Conservation (phyloP, 2,113 vertebrate species). For the Vidua macroura region DNA sequence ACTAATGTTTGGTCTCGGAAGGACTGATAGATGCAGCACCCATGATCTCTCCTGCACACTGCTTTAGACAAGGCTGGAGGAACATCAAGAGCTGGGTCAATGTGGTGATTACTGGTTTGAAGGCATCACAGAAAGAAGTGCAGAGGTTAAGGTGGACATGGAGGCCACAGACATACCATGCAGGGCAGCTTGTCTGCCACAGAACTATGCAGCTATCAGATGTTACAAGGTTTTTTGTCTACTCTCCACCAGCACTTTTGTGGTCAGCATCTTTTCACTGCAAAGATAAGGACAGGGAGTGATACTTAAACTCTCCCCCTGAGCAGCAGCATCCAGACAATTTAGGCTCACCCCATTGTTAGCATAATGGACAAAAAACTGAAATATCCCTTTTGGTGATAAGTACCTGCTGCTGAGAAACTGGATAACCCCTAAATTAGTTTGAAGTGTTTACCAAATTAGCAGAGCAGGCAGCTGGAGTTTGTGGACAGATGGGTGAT, state of each 20-base stretch:
- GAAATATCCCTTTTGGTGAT: background rate
- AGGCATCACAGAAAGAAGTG: background rate
- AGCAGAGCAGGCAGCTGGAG: background rate
- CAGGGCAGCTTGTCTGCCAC: background rate
- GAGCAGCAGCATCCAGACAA: background rate
- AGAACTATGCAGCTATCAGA: background rate
- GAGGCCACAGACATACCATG: background rate
- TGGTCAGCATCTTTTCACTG: background rate
- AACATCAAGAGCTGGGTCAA: background rate
- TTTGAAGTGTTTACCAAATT: background rate
- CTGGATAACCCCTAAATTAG: background rate
- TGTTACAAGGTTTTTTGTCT: background rate
- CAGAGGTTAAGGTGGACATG: background rate
- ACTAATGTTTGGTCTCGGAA: background rate
- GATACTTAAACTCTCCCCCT: background rate
- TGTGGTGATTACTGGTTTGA: background rate
- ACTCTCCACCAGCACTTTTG: background rate
- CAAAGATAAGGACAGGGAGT: background rate
- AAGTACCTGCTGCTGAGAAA: background rate
- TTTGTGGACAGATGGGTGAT: background rate
- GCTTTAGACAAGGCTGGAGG: background rate
- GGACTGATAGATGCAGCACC: background rate
- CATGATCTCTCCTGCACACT: fast-evolving
- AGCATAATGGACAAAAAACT: background rate
- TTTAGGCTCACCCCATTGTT: background rate